phyloP scores from a whole-genome alignment of 2,888 invertebrate species.

The Amphiduros pacificus region DNA sequence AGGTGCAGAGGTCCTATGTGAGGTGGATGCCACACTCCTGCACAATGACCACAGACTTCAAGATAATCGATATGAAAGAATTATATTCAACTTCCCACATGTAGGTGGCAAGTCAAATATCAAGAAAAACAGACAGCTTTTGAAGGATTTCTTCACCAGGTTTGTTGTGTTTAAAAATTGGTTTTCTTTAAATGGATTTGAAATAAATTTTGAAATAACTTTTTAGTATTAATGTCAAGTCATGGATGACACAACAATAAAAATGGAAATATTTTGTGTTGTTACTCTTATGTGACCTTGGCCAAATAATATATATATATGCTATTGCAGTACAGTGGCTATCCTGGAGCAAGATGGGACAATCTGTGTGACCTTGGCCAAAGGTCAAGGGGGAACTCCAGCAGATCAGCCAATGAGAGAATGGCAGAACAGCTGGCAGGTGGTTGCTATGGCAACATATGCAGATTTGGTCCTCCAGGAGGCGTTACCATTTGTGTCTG shows the following conservation, averaged over 20 bases:
- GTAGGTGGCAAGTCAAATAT: conserved; percentile 68
- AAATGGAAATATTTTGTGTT: too few species aligned
- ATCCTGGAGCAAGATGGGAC: conserved; percentile 43
- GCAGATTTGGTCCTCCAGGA: conserved; percentile 60
- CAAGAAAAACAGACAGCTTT: conserved; percentile 64
- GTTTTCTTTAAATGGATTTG: too few species aligned
- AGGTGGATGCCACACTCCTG: conserved; percentile 64
- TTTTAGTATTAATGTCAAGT: too few species aligned
- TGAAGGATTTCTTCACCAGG: conserved; percentile 62
- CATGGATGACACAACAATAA: too few species aligned
- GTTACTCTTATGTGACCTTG: too few species aligned
- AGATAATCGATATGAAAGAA: conserved; percentile 57
- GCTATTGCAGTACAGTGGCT: conserved; percentile 51
- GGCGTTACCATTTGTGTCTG: conserved; percentile 58
- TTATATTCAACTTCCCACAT: conserved; percentile 70
- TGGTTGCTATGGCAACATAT: conserved; percentile 65
- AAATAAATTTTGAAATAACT: too few species aligned
- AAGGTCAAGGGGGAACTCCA: conserved; percentile 66
- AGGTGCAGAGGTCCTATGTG: conserved; percentile 62
- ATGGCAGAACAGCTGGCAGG: conserved; percentile 66
- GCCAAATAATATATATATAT: too few species aligned
- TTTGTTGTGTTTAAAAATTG: too few species aligned
- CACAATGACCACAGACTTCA: conserved; percentile 41
- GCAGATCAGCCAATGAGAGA: conserved; percentile 59
- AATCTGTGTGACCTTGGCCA: conserved; percentile 63